Evolutionary conservation across 2,113 vertebrate genomes (phyloP).

Genomic region (Eublepharis macularius): DNA sequence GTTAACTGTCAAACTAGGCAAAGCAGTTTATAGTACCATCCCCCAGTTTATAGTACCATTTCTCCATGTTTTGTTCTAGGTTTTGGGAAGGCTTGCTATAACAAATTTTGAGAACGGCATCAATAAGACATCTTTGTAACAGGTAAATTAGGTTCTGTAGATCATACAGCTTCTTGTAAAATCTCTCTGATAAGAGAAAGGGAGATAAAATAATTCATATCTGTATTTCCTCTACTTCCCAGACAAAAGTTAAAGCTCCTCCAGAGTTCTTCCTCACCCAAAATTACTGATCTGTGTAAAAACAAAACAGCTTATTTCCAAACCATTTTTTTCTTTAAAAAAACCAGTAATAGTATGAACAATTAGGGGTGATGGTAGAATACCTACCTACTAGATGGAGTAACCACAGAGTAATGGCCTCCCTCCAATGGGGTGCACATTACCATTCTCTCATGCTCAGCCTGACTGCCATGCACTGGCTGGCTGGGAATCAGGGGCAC

Average conservation of each 20-base stretch:
- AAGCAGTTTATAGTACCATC: background rate
- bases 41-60: background rate
- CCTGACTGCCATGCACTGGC: conserved; percentile 82
- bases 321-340: background rate
- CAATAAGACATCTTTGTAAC: background rate
- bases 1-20: background rate
- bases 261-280: background rate
- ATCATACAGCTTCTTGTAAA: no score
- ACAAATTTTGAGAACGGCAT: background rate
- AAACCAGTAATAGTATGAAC: background rate
- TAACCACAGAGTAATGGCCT: conserved; percentile 74
- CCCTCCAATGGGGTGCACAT: conserved; percentile 75
- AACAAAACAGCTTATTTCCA: background rate
- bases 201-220: background rate
- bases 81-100: no score
- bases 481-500: conserved; percentile 78
- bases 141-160: background rate
- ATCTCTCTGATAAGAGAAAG: background rate
- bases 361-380: background rate
- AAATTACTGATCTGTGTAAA: background rate
- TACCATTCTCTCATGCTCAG: conserved; percentile 79
- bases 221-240: background rate
- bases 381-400: conserved; percentile 83
- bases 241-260: background rate
- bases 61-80: background rate